A percentile compares a stretch with the other conserved stretches of the same genome.
Evolutionary conservation across 1,140 invertebrate genomes (phyloP).

Genomic region (Adelges cooleyi): DNA sequence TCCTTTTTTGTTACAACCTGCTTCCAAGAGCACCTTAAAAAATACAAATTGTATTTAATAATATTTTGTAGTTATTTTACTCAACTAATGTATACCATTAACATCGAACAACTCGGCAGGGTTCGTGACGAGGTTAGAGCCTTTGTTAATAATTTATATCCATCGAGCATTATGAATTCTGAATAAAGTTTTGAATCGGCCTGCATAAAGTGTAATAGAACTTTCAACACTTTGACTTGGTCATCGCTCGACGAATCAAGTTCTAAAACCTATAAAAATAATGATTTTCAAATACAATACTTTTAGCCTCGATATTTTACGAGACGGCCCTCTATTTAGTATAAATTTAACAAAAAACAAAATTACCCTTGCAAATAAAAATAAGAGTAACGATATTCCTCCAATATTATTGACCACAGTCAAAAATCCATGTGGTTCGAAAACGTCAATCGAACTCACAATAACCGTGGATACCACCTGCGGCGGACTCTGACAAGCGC

Average conservation of each 20-base stretch:
- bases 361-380: conserved; percentile 27
- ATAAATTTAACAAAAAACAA: no score
- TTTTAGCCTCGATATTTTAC: no score
- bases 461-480: conserved; percentile 13
- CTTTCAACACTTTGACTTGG: conserved; percentile 16
- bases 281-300: no score
- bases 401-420: conserved; percentile 17
- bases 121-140: conserved; percentile 5
- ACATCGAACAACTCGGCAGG: conserved; percentile 10
- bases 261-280: conserved; percentile 6
- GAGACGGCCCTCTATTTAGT: no score
- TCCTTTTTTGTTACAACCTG: conserved; percentile 23
- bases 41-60: no score
- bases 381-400: conserved; percentile 22
- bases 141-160: conserved; percentile 27
- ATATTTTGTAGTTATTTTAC: not conserved
- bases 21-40: not conserved
- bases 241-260: conserved; percentile 4
- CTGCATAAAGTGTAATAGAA: conserved; percentile 15
- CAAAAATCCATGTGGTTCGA: conserved; percentile 16
- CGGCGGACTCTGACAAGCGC: conserved; percentile 8
- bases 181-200: conserved; percentile 24
- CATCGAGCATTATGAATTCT: conserved; percentile 22
- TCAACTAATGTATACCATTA: conserved; percentile 2
- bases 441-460: conserved; percentile 7